These are phyloP conservation scores for Raja brachyura DNA, from an alignment of 2,113 vertebrate species.

Conservation along the genomic window DNA sequence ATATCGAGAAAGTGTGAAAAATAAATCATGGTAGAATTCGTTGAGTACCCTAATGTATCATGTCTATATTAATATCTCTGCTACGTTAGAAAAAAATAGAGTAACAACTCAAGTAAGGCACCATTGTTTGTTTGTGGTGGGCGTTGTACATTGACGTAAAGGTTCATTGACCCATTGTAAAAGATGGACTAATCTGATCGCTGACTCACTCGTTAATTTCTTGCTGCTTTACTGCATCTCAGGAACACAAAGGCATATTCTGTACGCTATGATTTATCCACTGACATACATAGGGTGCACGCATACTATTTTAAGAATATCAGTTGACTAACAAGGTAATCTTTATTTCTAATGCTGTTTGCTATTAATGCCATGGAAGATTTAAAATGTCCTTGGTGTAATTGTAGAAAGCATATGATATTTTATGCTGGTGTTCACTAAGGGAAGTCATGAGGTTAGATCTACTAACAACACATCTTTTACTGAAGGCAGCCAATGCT, in stretches of 20 bases:
- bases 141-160: background rate
- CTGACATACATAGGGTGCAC: background rate
- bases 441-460: too few species aligned
- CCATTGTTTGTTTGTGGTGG: background rate
- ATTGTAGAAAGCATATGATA: too few species aligned
- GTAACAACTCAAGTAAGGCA: background rate
- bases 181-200: background rate
- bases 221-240: background rate
- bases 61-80: background rate
- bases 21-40: background rate
- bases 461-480: too few species aligned
- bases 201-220: background rate
- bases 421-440: too few species aligned
- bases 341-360: background rate
- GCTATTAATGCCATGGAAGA: background rate
- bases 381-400: background rate
- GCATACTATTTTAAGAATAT: background rate
- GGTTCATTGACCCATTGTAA: constrained; percentile 7
- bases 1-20: background rate
- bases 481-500: too few species aligned
- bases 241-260: background rate
- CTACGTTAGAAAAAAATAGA: background rate
- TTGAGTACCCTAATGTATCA: background rate
- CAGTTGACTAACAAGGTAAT: background rate
- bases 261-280: constrained; percentile 2